Percentiles rank a stretch among this genome's conserved stretches.
phyloP scores from a whole-genome alignment of 1,140 invertebrate genomes.

The Scylla paramamosain region DNA sequence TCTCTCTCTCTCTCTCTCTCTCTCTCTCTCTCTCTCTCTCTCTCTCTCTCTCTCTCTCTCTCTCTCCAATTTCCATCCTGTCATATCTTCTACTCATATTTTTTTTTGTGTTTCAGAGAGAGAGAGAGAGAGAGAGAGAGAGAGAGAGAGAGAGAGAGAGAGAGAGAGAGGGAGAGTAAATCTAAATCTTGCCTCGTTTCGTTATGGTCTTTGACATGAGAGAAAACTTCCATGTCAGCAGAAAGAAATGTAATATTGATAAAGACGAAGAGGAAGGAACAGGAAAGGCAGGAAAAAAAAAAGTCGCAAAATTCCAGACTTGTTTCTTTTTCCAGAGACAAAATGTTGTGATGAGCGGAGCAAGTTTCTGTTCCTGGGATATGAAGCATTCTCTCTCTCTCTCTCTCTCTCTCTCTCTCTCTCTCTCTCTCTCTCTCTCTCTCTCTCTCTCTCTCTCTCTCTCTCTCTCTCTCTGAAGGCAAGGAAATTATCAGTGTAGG shows the following conservation, averaged over 20 bases:
- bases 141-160: too few species aligned
- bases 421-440: neutral
- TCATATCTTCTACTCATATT: too few species aligned
- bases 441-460: too few species aligned
- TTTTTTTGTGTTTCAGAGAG: too few species aligned
- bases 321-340: neutral
- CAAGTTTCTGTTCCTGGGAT: neutral
- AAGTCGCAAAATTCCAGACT: neutral
- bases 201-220: neutral
- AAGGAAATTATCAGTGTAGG: too few species aligned
- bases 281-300: neutral
- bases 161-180: too few species aligned
- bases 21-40: neutral
- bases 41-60: too few species aligned
- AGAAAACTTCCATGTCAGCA: neutral
- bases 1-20: slow-evolving; percentile 18
- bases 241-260: neutral
- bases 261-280: neutral
- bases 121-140: too few species aligned
- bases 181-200: too few species aligned
- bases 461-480: too few species aligned
- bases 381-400: slow-evolving; percentile 9
- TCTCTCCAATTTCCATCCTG: too few species aligned
- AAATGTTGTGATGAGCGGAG: neutral
- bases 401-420: neutral